These are phyloP conservation scores for Crossaster papposus DNA, from an alignment of 53 echinoderm and acorn worm species.

Conservation along the genomic window DNA sequence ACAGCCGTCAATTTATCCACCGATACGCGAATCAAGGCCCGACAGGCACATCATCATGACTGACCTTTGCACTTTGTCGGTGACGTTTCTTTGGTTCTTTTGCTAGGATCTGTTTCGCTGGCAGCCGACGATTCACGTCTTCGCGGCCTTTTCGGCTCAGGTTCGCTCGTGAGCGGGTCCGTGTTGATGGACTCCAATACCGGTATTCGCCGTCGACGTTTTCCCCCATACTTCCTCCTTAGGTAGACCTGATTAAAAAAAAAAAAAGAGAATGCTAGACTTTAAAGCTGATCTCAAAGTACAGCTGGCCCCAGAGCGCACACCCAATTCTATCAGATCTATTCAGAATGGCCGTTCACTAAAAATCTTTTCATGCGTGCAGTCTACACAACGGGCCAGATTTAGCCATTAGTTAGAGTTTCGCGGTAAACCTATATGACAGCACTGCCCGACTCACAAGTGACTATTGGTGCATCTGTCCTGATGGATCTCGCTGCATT, in stretches of 20 bases:
- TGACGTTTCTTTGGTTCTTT: slow-evolving; percentile 53
- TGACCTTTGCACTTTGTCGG: slow-evolving; percentile 31
- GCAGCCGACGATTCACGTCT: slow-evolving; percentile 40
- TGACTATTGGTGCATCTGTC: no score
- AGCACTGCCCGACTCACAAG: no score
- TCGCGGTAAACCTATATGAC: no score
- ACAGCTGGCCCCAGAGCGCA: no score
- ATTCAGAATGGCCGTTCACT: no score
- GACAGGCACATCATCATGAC: not conserved
- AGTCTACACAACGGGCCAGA: no score
- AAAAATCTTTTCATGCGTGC: not conserved
- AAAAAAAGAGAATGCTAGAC: not conserved
- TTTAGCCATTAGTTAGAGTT: no score
- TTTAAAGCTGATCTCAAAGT: not conserved
- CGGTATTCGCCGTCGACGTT: slow-evolving; percentile 76
- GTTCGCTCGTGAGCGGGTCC: slow-evolving; percentile 67
- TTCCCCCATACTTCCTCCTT: slow-evolving; percentile 71
- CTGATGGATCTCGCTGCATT: no score
- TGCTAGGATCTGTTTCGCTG: slow-evolving; percentile 20
- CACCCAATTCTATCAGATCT: no score
- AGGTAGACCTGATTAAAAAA: slow-evolving; percentile 70
- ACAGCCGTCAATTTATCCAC: no score
- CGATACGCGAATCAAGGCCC: no score
- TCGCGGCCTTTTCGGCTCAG: slow-evolving; percentile 69
- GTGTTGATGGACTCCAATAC: slow-evolving; percentile 66